These are phyloP conservation scores for Drosophila nigrodunni DNA, from an alignment of 1,140 invertebrate genomes.

Conservation along the genomic window DNA sequence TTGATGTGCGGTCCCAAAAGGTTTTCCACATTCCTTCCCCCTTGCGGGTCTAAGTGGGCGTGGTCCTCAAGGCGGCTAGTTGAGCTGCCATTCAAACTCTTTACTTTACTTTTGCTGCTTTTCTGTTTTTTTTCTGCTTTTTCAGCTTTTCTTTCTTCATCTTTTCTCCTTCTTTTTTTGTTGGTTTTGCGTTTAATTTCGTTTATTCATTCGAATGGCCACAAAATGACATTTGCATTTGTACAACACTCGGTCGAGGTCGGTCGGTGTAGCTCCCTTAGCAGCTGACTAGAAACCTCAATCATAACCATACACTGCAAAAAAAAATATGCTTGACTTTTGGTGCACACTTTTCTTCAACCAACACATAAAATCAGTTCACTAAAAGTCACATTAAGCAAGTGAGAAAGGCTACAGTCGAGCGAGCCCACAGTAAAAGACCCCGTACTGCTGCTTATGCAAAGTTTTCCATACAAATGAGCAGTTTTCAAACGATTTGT, in stretches of 20 bases:
- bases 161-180: conserved; percentile 25
- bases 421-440: too few relatives aligned
- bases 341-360: too few relatives aligned
- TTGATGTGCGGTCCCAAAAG: conserved; percentile 55
- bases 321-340: too few relatives aligned
- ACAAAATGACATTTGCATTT: conserved; percentile 84
- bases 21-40: neutral
- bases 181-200: conserved; percentile 74
- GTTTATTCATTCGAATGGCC: conserved; percentile 84
- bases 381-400: too few relatives aligned
- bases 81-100: conserved; percentile 54
- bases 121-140: conserved; percentile 21
- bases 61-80: conserved; percentile 7
- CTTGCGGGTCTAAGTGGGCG: neutral
- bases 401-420: too few relatives aligned
- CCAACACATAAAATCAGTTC: too few relatives aligned
- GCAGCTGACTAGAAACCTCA: neutral
- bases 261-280: neutral
- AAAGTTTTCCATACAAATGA: too few relatives aligned
- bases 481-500: too few relatives aligned
- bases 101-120: neutral
- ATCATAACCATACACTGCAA: neutral
- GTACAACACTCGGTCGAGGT: conserved; percentile 14
- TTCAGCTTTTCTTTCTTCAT: conserved; percentile 6
- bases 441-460: too few relatives aligned